A percentile compares a stretch with the other conserved stretches of the same genome.
Conservation (phyloP, 2,888 invertebrate genomes). For the Ophion costatus region DNA sequence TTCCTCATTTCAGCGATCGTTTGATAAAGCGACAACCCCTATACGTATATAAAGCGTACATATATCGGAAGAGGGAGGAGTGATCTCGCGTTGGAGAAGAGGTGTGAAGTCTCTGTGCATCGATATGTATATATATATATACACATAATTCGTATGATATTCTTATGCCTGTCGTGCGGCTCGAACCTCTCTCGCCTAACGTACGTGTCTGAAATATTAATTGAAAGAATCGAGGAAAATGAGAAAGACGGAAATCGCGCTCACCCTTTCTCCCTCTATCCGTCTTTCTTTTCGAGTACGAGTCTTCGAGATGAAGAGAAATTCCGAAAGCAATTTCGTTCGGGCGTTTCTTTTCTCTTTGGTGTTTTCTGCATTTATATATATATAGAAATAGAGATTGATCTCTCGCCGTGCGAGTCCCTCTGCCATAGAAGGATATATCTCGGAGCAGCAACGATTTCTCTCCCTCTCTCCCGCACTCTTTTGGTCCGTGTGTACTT, state of each 20-base stretch:
- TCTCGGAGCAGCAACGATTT: constrained; percentile 53
- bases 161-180: constrained; percentile 62
- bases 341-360: constrained; percentile 63
- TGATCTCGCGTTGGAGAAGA: constrained; percentile 31
- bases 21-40: background rate
- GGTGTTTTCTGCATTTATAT: constrained; percentile 25
- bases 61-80: constrained; percentile 3
- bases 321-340: constrained; percentile 67
- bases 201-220: constrained; percentile 67
- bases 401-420: constrained; percentile 37
- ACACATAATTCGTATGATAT: constrained; percentile 58
- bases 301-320: constrained; percentile 62
- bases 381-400: constrained; percentile 36
- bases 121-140: background rate
- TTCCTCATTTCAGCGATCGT: constrained; percentile 36
- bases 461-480: constrained; percentile 26
- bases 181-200: constrained; percentile 45
- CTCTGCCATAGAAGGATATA: constrained; percentile 47
- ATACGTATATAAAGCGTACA: constrained; percentile 6
- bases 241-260: constrained; percentile 37
- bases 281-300: constrained; percentile 55
- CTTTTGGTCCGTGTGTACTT: constrained; percentile 43
- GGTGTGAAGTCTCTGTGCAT: constrained; percentile 49
- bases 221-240: constrained; percentile 54
- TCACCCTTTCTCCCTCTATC: constrained; percentile 8